Evolutionary conservation across 1,140 invertebrate species (phyloP).

Genomic region (Drosophila sturtevanti): DNA sequence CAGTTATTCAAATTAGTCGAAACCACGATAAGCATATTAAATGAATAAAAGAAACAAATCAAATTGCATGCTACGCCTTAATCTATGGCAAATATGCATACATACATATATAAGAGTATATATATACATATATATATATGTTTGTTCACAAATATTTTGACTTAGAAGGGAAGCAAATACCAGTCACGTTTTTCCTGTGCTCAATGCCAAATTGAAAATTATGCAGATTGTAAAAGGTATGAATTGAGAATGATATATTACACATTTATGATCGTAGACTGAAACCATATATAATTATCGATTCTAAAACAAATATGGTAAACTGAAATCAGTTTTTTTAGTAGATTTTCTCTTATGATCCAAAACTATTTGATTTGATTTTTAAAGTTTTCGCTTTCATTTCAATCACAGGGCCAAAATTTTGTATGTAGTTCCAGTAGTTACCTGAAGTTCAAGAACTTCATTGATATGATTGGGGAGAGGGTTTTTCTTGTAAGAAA

Average conservation of each 20-base stretch:
- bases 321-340: too few species aligned
- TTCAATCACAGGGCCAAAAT: conserved; percentile 2
- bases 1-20: conserved; percentile 48
- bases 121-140: conserved; percentile 27
- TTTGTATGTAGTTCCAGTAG: neutral
- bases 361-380: neutral
- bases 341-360: neutral
- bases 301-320: too few species aligned
- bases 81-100: neutral
- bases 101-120: neutral
- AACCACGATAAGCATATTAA: conserved; percentile 39
- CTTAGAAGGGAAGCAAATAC: conserved; percentile 34
- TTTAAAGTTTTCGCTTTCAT: neutral
- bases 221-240: conserved; percentile 49
- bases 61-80: conserved; percentile 33
- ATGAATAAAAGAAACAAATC: conserved; percentile 11
- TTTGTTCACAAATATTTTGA: conserved; percentile 32
- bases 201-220: conserved; percentile 52
- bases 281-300: neutral
- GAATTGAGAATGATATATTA: neutral
- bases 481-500: conserved; percentile 20
- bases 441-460: conserved; percentile 12
- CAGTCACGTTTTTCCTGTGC: conserved; percentile 64
- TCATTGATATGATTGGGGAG: conserved; percentile 35
- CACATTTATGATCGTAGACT: neutral